Conservation (phyloP, 2,113 vertebrate species). For the Megaleporinus macrocephalus region DNA sequence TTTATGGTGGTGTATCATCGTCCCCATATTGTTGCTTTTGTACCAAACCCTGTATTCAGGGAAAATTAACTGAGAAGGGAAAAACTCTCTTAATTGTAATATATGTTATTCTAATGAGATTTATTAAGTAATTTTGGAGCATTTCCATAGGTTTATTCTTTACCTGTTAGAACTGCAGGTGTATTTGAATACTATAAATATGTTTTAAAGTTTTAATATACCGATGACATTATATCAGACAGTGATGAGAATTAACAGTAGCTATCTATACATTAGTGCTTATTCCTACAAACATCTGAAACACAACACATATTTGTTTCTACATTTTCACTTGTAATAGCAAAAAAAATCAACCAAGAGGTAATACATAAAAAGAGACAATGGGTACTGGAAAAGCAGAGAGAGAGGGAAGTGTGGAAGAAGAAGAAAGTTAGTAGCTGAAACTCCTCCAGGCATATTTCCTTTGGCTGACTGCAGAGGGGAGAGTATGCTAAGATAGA, state of each 20-base stretch:
- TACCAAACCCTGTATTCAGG: no score
- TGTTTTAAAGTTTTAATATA: no score
- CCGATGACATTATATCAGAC: not conserved
- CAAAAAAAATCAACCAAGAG: not conserved
- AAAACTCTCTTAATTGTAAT: no score
- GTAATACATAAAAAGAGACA: not conserved
- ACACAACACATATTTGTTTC: not conserved
- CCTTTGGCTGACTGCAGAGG: slow-evolving; percentile 96
- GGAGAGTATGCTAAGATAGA: slow-evolving; percentile 99
- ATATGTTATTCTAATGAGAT: no score
- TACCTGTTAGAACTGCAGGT: no score
- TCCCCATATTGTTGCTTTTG: no score
- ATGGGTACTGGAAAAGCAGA: not conserved
- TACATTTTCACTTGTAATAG: not conserved
- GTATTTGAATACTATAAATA: not conserved
- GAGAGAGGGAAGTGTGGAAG: slow-evolving; percentile 58
- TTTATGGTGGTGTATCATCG: no score
- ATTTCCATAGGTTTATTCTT: no score
- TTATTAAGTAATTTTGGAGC: no score
- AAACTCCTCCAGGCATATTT: slow-evolving; percentile 96
- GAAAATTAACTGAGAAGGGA: no score
- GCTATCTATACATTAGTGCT: not conserved
- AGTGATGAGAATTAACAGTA: not conserved
- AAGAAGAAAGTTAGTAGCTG: slow-evolving; percentile 71
- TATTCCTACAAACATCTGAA: not conserved